Evolutionary conservation across 2,113 vertebrate species (phyloP).

Genomic region (Catharus fuscescens): DNA sequence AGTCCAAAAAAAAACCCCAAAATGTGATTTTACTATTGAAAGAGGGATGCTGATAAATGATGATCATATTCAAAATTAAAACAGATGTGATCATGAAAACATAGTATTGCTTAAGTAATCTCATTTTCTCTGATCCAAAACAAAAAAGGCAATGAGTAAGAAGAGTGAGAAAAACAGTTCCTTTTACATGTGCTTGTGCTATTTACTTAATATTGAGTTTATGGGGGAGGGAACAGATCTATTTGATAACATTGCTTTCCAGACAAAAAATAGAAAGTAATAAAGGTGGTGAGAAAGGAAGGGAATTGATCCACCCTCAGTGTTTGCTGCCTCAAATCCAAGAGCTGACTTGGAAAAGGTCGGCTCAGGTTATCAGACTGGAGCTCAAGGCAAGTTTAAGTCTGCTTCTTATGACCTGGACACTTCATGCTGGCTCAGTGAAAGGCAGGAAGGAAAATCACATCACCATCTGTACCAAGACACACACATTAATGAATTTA

Average conservation of each 20-base stretch:
- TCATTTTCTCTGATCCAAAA: not conserved
- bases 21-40: not conserved
- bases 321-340: not conserved
- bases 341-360: not conserved
- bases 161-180: not conserved
- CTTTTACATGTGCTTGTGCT: not conserved
- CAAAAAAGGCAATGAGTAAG: not conserved
- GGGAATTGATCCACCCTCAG: not conserved
- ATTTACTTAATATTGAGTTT: not conserved
- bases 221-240: rapidly evolving
- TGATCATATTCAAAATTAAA: not conserved
- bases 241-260: not conserved
- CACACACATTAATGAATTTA: not conserved
- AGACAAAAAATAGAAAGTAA: not conserved
- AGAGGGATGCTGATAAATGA: not conserved
- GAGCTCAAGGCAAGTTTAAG: not conserved
- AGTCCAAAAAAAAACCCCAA: too few relatives aligned
- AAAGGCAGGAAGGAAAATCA: not conserved
- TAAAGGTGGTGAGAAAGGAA: not conserved
- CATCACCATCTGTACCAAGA: not conserved
- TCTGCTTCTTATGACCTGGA: not conserved
- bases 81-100: not conserved
- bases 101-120: not conserved
- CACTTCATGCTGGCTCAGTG: not conserved
- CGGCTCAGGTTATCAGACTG: not conserved